Evolutionary conservation across 2,888 invertebrate species (phyloP).

Genomic region (Norana najaformis): DNA sequence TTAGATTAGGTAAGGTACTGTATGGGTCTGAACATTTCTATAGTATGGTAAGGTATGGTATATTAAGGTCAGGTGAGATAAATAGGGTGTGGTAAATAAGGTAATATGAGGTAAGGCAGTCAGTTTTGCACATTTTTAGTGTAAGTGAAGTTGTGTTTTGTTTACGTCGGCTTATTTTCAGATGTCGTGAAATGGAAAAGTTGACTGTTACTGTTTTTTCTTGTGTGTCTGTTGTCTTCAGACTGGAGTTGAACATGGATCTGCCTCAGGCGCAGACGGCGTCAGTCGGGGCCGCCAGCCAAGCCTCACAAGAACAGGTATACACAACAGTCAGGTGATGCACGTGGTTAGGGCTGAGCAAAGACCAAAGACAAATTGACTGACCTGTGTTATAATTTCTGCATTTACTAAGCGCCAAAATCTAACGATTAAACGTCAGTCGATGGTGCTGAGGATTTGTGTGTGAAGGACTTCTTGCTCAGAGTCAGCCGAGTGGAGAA

Average conservation of each 20-base stretch:
- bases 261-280: slow-evolving; percentile 61
- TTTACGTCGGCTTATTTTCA: not conserved
- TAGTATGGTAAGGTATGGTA: not conserved
- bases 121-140: too few relatives aligned
- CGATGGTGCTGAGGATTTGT: too few relatives aligned
- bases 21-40: too few relatives aligned
- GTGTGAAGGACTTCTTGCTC: too few relatives aligned
- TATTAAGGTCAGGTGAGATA: not conserved
- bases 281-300: slow-evolving; percentile 56
- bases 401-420: too few relatives aligned
- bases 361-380: too few relatives aligned
- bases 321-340: slow-evolving; percentile 51
- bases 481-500: too few relatives aligned
- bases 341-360: not conserved
- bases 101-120: not conserved
- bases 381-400: too few relatives aligned
- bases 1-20: too few relatives aligned
- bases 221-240: slow-evolving; percentile 47
- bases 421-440: too few relatives aligned
- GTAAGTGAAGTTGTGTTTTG: not conserved
- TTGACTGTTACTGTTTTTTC: not conserved
- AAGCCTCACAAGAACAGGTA: slow-evolving; percentile 62
- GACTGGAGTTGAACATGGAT: slow-evolving; percentile 65
- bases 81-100: not conserved
- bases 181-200: not conserved